Evolutionary conservation across 2,113 vertebrate genomes (phyloP).

Genomic region (Origma solitaria): DNA sequence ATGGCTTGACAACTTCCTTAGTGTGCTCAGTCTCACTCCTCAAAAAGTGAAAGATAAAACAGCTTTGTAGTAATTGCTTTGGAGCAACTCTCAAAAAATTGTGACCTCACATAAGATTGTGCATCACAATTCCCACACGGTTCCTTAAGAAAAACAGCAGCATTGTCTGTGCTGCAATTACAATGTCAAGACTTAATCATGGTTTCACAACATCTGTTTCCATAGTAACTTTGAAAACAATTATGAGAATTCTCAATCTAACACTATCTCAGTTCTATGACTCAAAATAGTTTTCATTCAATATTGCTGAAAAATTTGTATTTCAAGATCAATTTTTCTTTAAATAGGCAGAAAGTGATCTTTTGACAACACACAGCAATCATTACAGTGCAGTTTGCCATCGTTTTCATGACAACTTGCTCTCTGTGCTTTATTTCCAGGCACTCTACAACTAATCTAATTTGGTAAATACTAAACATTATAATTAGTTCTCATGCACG

Average conservation of each 20-base stretch:
- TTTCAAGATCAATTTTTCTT: neutral
- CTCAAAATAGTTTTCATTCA: neutral
- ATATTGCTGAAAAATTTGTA: neutral
- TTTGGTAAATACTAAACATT: neutral
- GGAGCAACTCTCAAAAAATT: neutral
- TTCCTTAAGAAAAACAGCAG: neutral
- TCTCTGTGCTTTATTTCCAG: neutral
- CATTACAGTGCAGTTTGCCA: neutral
- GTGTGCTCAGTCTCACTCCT: slow-evolving; percentile 91
- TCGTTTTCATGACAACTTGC: neutral
- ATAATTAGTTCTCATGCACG: neutral
- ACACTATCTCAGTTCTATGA: neutral
- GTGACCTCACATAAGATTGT: neutral
- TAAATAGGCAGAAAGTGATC: neutral
- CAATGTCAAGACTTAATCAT: neutral
- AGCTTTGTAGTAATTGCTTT: neutral
- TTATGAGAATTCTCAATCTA: neutral
- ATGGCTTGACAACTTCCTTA: slow-evolving; percentile 89
- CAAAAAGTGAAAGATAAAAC: slow-evolving; percentile 32
- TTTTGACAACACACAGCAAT: neutral
- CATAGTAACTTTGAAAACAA: neutral
- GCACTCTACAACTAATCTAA: neutral
- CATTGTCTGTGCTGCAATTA: neutral
- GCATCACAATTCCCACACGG: neutral
- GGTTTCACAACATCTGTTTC: neutral